phyloP scores from a whole-genome alignment of 2,113 vertebrate genomes.

The Crotophaga sulcirostris region DNA sequence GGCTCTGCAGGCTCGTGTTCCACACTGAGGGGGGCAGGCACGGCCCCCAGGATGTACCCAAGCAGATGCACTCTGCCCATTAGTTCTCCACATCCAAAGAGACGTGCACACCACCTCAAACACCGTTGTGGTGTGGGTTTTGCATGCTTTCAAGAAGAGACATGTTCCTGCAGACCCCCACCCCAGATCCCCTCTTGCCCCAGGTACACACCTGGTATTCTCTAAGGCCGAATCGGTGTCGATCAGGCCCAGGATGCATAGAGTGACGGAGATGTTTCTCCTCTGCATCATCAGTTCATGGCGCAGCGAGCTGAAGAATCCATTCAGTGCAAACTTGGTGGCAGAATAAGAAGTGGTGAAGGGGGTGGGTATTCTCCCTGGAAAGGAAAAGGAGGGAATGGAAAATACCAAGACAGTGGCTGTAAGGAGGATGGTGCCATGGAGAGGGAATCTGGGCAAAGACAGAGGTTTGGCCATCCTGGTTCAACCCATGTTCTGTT shows the following conservation, averaged over 20 bases:
- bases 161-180: background rate
- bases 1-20: background rate
- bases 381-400: background rate
- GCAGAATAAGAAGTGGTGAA: constrained; percentile 80
- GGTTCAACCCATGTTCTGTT: background rate
- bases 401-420: background rate
- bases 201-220: constrained; percentile 71
- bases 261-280: constrained; percentile 79
- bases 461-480: background rate
- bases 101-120: background rate
- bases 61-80: background rate
- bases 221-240: constrained; percentile 78
- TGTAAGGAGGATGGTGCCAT: background rate
- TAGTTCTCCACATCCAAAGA: background rate
- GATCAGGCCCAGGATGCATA: constrained; percentile 84
- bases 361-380: constrained; percentile 79
- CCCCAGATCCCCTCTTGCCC: background rate
- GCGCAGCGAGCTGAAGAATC: constrained; percentile 82
- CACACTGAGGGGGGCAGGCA: background rate
- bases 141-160: background rate
- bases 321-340: constrained; percentile 85
- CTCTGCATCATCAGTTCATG: constrained; percentile 84
- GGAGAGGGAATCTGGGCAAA: background rate
- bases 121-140: background rate
- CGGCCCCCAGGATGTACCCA: background rate